phyloP scores from a whole-genome alignment of 2,113 vertebrate genomes.

The Vicugna pacos region DNA sequence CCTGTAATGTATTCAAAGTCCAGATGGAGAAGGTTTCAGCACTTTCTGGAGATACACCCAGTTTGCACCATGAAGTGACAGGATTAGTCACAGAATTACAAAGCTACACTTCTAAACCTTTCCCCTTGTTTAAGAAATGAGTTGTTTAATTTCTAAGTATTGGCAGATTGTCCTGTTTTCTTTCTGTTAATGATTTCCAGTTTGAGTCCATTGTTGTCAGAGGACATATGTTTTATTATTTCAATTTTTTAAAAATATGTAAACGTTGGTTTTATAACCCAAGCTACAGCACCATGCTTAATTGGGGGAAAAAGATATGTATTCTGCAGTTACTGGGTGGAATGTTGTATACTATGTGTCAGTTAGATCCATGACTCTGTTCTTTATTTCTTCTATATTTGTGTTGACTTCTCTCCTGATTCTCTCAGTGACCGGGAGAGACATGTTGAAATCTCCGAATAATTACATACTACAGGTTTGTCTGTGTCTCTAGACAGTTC shows the following conservation, averaged over 20 bases:
- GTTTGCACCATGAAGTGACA: neutral
- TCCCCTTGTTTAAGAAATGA: neutral
- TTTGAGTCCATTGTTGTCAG: neutral
- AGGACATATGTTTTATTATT: neutral
- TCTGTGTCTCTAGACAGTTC: neutral
- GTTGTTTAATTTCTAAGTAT: neutral
- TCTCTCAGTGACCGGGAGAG: neutral
- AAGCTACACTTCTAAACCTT: neutral
- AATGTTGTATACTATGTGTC: neutral
- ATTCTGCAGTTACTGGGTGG: neutral
- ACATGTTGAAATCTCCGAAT: neutral
- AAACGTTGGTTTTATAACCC: neutral
- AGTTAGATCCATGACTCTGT: neutral
- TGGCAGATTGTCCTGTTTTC: neutral
- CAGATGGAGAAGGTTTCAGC: neutral
- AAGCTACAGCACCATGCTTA: neutral
- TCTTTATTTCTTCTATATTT: neutral
- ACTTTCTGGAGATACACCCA: neutral
- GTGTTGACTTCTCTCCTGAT: neutral
- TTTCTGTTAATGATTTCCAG: neutral
- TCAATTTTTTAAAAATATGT: neutral
- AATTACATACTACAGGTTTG: neutral
- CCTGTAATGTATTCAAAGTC: neutral
- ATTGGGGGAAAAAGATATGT: neutral
- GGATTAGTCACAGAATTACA: neutral